phyloP scores from a whole-genome alignment of 1,140 invertebrate species.

The Drosophila equinoxialis region DNA sequence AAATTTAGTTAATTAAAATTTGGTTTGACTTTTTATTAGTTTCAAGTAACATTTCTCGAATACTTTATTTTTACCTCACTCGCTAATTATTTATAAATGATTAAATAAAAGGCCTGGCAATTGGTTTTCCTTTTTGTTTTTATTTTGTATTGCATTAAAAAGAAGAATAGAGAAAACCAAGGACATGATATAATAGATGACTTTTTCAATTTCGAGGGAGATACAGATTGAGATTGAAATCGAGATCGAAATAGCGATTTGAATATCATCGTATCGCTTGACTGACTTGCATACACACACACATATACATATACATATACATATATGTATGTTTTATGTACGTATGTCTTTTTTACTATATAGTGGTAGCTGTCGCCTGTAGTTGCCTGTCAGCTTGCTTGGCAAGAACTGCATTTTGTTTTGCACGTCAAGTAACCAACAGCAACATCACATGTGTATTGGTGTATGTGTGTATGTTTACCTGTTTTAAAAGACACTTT shows the following conservation, averaged over 20 bases:
- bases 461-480: constrained; percentile 49
- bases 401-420: constrained; percentile 74
- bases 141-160: no score
- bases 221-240: constrained; percentile 13
- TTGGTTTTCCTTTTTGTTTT: no score
- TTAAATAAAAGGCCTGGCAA: no score
- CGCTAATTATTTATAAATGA: no score
- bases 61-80: no score
- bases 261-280: constrained; percentile 13
- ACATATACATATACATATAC: not conserved
- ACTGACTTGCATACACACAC: constrained; percentile 4
- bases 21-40: no score
- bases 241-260: constrained; percentile 7
- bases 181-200: no score
- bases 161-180: no score
- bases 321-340: not conserved
- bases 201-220: no score
- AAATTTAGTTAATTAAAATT: no score
- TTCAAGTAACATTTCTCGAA: no score
- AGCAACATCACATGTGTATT: constrained; percentile 27
- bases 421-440: constrained; percentile 51
- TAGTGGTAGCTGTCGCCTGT: constrained; percentile 2
- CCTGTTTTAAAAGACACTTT: constrained; percentile 77
- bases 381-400: constrained; percentile 47
- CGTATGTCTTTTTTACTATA: constrained; percentile 3